These are phyloP conservation scores for Sprattus sprattus DNA, from an alignment of 2,113 vertebrate species.

Conservation along the genomic window DNA sequence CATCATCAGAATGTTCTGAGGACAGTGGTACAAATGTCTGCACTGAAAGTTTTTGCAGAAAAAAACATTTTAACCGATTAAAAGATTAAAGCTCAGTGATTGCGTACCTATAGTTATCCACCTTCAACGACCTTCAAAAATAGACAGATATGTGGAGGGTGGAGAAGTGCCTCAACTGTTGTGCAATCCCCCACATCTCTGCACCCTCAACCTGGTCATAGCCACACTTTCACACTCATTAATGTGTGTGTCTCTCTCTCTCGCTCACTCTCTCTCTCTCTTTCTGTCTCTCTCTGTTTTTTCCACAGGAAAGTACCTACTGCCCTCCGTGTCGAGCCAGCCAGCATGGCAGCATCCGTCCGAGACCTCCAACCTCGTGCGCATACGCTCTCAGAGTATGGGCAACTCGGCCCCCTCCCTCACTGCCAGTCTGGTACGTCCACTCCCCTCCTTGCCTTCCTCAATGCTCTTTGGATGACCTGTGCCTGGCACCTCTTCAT, in stretches of 20 bases:
- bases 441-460: not conserved
- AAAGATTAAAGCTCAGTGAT: not conserved
- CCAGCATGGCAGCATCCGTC: conserved; percentile 68
- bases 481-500: too few species aligned
- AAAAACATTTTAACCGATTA: not conserved
- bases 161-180: too few species aligned
- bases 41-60: not conserved
- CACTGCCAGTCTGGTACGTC: conserved; percentile 84
- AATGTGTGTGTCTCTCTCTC: not conserved
- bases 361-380: conserved; percentile 87
- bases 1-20: not conserved
- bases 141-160: too few species aligned
- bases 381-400: conserved; percentile 84
- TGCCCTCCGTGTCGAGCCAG: conserved; percentile 71
- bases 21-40: not conserved
- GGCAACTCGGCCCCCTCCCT: conserved; percentile 93
- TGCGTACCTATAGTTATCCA: not conserved
- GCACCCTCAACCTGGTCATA: not conserved
- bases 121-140: not conserved
- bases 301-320: conserved; percentile 85
- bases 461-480: not conserved
- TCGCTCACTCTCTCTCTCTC: not conserved
- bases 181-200: not conserved
- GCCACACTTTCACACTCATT: not conserved
- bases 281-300: not conserved